These are phyloP conservation scores for Larimichthys polyactis DNA, from an alignment of 2,113 vertebrate genomes.

Conservation along the genomic window DNA sequence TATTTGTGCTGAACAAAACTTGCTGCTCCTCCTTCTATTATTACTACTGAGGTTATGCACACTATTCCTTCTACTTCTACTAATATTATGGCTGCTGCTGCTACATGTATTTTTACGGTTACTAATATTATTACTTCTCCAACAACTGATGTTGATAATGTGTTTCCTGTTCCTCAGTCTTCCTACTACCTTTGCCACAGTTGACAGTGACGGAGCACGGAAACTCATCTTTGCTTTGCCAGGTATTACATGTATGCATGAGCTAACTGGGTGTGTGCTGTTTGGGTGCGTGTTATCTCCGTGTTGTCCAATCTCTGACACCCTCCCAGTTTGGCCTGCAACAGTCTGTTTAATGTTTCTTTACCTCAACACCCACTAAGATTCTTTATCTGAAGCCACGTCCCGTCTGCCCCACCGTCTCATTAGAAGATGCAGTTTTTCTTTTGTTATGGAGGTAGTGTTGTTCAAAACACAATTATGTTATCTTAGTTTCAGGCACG, in stretches of 20 bases:
- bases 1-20: neutral
- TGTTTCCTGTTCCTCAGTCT: conserved; percentile 84
- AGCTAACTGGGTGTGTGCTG: neutral
- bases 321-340: neutral
- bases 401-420: neutral
- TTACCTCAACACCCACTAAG: neutral
- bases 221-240: conserved; percentile 99
- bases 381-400: neutral
- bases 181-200: conserved; percentile 98
- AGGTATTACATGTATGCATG: conserved; percentile 82
- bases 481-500: too few relatives aligned
- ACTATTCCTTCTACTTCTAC: neutral
- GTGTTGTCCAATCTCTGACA: neutral
- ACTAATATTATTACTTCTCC: neutral
- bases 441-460: too few relatives aligned
- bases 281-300: neutral
- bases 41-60: neutral
- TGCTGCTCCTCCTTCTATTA: neutral
- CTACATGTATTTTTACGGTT: neutral
- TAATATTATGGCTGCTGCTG: neutral
- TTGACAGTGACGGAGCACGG: conserved; percentile 94
- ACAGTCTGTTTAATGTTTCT: neutral
- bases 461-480: too few relatives aligned
- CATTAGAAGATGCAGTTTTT: neutral
- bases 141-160: neutral